Evolutionary conservation across 2,888 invertebrate genomes (phyloP), one percentile per base, ranked within the genome.

Genomic region (Mamestra brassicae): DNA sequence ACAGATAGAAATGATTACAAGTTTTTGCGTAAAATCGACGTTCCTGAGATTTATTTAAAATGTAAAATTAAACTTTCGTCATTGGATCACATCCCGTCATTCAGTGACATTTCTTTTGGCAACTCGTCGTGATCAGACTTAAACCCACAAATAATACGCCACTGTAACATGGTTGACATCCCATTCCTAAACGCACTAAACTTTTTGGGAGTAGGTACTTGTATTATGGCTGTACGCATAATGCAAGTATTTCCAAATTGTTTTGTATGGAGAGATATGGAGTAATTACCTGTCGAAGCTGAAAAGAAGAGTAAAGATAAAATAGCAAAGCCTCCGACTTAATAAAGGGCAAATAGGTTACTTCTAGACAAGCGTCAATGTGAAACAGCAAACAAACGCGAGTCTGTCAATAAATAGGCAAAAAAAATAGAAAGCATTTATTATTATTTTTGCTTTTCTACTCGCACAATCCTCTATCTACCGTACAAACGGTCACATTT

Each of bases 401-500:
- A 26, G 26, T 11, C 55, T n/a, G 15, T 10, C n/a, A 54, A 54
- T n/a, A n/a, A 55, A 55, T 11, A 26, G 3, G 5, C n/a, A 8
- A 55, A 55, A 55, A 26, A 11, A 55, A 55, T 1, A 4, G 1
- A 26, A 10, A 11, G 2, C 10, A 4, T 42, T 74, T 26, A 26
- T 26, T 26, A 26, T 36, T 26, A 70, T 45, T 45, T 11, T 10
- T 11, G 1, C 8, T 42, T 42, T 11, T 45, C 11, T 11, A 64
- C 6, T 34, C 15, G 17, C 55, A 38, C 11, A 58, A 66, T 74
- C 47, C 57, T 74, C 26, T 54, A 65, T n/a, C 38, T n/a, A 34
- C 15, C 54, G 0, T 11, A 50, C 34, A 71, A 73, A 54, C 52
- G 62, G 57, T 42, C 52, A 17, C 52, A 74, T 66, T 64, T 61